Base-by-base conservation (phyloP, 2,797 vertebrate genomes). In the Columba guinea region DNA sequence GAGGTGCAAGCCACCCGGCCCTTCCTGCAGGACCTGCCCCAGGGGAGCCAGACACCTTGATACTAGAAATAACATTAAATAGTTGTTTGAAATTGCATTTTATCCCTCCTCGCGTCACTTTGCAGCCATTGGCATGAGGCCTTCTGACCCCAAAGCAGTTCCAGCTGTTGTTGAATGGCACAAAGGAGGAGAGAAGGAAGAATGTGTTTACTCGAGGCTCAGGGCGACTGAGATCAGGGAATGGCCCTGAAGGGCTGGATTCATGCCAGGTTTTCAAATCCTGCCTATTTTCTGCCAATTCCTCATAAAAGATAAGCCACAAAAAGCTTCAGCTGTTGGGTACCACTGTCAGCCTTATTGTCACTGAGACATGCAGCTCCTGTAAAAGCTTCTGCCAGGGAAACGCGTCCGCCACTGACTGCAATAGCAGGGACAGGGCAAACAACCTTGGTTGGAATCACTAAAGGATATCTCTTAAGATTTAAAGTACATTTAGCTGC, bases 281-380 rank as follows among this genome's bases (percentile, higher is more conserved):
- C 44, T 86, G 41, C 18, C n/a, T 52, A 1, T 83, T 90, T 90
- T 76, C 75, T 85, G 30, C 16, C n/a, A 35, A 7, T 62, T 90
- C 73, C 32, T 78, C 37, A 10, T 39, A 27, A 32, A 63, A 58
- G 28, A 30, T 26, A 37, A 79, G 27, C 34, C 78, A 53, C 16
- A 53, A 27, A 78, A 87, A 21, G 13, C 18, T 64, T 19, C 17
- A 64, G 24, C 39, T 65, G 13, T n/a, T 52, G 34, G 34, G 41
- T 63, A 5, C 6, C 14, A 5, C 34, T 35, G 20, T 39, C 78
- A 85, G 37, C 60, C 48, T 69, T 60, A 19, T 13, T 65, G 44
- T 92, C 70, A 59, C 12, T 1, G 7, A 8, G 2, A 19, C 1
- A 2, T 5, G 22, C 0, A 4, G 20, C 9, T 88, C 56, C 53